Percentiles rank a stretch among this genome's conserved stretches.
Evolutionary conservation across 2,797 vertebrate genomes (phyloP).

Genomic region (Ctenochaetus hawaiiensis): DNA sequence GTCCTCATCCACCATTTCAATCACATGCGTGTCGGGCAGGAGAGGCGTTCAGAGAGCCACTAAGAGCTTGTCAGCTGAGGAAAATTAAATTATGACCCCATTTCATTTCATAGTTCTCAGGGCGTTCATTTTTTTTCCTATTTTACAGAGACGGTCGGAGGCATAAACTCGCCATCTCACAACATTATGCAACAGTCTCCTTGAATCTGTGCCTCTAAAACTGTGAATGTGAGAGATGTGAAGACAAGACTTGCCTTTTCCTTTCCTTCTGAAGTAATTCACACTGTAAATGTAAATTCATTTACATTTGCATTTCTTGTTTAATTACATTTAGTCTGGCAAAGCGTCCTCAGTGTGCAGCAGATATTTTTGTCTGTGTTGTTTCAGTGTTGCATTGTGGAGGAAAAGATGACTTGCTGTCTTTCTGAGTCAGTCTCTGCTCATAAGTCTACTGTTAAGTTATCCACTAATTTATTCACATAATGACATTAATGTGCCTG

Average conservation of each 20-base stretch:
- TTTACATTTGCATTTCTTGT: too few species aligned
- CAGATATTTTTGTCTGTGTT: background rate
- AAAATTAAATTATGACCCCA: conserved; percentile 72
- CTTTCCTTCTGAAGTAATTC: background rate
- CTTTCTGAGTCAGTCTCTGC: too few species aligned
- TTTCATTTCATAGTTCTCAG: conserved; percentile 51
- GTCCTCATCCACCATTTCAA: conserved; percentile 9
- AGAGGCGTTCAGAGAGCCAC: conserved; percentile 37
- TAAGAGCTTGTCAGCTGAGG: conserved; percentile 61
- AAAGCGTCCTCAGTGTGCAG: background rate
- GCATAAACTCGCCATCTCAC: background rate
- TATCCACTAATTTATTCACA: too few species aligned
- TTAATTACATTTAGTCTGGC: conserved; percentile 1
- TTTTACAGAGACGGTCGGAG: conserved; percentile 20
- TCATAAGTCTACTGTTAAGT: too few species aligned
- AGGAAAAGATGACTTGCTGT: too few species aligned
- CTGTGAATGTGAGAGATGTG: background rate
- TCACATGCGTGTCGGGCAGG: conserved; percentile 28
- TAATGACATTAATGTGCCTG: too few species aligned
- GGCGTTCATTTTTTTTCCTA: conserved; percentile 28
- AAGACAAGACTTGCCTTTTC: background rate
- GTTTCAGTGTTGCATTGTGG: background rate
- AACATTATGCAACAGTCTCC: background rate
- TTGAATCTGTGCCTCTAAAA: conserved; percentile 1
- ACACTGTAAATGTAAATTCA: too few species aligned